phyloP scores from a whole-genome alignment of 2,797 vertebrate genomes.

The Anguilla marmorata region DNA sequence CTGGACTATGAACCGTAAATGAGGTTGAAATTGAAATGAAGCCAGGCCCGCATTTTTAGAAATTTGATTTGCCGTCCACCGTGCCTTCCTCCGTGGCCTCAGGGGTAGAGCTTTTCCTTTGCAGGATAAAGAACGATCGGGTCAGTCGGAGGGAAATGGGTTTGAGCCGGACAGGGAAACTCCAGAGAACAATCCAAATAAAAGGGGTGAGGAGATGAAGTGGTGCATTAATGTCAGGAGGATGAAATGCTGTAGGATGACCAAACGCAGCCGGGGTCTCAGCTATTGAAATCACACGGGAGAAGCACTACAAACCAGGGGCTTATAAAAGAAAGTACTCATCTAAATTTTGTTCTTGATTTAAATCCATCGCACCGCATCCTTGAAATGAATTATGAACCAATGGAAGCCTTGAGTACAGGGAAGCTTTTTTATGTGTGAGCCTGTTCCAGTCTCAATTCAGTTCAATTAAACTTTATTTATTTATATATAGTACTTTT shows the following conservation, averaged over 20 bases:
- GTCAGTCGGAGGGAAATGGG: not conserved
- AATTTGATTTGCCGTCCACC: not conserved
- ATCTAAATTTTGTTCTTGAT: not conserved
- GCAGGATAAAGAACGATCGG: not conserved
- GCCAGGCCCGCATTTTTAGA: not conserved
- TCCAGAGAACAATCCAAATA: not conserved
- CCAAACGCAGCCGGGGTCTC: not conserved
- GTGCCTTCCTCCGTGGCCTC: not conserved
- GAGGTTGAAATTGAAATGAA: not conserved
- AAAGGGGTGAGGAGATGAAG: not conserved
- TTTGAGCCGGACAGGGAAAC: not conserved
- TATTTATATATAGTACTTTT: no score
- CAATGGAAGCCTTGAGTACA: not conserved
- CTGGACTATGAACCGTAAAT: not conserved
- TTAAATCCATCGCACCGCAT: not conserved
- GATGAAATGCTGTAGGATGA: not conserved
- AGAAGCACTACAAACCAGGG: not conserved
- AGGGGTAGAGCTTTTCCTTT: not conserved
- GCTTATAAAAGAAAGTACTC: not conserved
- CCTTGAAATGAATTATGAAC: not conserved
- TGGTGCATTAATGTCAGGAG: not conserved
- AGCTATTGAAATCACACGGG: not conserved
- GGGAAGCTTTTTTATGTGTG: not conserved
- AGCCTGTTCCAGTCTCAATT: not conserved
- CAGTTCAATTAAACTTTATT: not conserved